Percentiles rank a stretch among this genome's conserved stretches.
Conservation (phyloP, 2,113 vertebrate species). For the Acinonyx jubatus region DNA sequence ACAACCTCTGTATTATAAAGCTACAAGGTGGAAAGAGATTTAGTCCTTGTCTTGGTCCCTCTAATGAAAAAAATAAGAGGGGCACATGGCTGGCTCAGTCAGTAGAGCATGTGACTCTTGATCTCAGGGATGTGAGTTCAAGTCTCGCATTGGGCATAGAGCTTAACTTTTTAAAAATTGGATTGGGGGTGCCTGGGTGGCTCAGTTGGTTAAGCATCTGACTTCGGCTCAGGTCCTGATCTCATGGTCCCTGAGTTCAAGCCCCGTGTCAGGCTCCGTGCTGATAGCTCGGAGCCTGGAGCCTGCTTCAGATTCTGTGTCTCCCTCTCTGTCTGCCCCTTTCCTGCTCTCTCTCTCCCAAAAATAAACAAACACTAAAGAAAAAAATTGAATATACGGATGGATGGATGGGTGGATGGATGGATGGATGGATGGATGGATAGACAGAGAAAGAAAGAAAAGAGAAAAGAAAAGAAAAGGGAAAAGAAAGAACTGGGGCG, state of each 20-base stretch:
- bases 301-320: too few relatives aligned
- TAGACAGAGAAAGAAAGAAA: too few relatives aligned
- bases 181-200: not conserved
- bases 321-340: too few relatives aligned
- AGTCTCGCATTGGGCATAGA: not conserved
- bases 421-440: too few relatives aligned
- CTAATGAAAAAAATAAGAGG: slow-evolving; percentile 23
- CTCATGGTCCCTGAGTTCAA: not conserved
- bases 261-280: not conserved
- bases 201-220: not conserved
- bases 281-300: too few relatives aligned
- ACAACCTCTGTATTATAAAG: slow-evolving; percentile 13
- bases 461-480: too few relatives aligned
- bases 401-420: too few relatives aligned
- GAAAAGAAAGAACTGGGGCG: too few relatives aligned
- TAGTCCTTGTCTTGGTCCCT: not conserved
- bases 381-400: too few relatives aligned
- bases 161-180: not conserved
- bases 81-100: not conserved
- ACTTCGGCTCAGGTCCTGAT: not conserved
- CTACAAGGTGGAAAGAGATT: not conserved
- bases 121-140: not conserved
- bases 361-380: too few relatives aligned
- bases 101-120: not conserved
- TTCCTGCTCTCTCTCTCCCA: too few relatives aligned